Conservation (phyloP, 2,113 vertebrate genomes). For the Paradisaea rubra region DNA sequence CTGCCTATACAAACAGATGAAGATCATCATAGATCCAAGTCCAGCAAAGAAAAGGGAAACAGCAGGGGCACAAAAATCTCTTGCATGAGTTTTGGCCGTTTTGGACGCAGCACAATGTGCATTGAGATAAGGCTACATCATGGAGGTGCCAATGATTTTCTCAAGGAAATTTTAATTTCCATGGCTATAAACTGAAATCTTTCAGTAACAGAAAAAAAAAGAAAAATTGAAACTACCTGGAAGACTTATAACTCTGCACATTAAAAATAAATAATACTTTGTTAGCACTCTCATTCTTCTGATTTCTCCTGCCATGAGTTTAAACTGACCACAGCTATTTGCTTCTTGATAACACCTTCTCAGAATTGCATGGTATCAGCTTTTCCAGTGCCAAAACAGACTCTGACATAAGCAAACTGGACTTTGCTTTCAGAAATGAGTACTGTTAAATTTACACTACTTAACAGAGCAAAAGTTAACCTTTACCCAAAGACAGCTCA, state of each 20-base stretch:
- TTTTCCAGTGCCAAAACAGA: background rate
- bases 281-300: background rate
- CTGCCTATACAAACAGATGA: background rate
- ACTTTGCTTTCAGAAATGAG: background rate
- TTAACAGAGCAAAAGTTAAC: background rate
- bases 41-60: background rate
- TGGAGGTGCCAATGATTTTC: background rate
- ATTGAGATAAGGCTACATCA: background rate
- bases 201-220: background rate
- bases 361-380: background rate
- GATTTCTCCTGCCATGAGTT: background rate
- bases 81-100: background rate
- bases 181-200: background rate
- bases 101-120: fast-evolving
- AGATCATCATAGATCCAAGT: background rate
- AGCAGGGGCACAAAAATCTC: background rate
- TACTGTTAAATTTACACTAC: background rate
- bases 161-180: background rate
- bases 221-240: background rate
- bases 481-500: background rate
- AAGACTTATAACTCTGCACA: background rate
- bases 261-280: background rate
- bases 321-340: background rate
- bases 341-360: background rate
- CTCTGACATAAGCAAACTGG: background rate